These are phyloP conservation scores for Pseudomugil tenellus DNA, from an alignment of 2,797 vertebrate genomes.

Conservation along the genomic window DNA sequence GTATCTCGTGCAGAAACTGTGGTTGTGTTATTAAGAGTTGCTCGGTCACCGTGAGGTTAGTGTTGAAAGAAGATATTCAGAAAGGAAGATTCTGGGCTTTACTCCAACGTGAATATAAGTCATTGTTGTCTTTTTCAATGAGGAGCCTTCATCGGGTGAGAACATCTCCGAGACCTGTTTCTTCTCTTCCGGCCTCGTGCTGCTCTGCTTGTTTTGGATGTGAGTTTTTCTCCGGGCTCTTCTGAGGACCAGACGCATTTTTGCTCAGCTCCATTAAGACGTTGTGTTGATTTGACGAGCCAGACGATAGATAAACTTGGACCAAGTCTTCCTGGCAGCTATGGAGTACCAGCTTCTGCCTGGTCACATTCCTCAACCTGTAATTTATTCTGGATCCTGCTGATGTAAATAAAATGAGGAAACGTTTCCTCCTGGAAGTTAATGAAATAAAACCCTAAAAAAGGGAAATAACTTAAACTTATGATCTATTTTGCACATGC, in stretches of 20 bases:
- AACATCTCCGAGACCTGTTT: conserved; percentile 19
- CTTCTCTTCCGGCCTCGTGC: conserved; percentile 25
- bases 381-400: conserved; percentile 2
- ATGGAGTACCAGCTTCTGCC: conserved; percentile 25
- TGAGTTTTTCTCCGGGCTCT: conserved; percentile 36
- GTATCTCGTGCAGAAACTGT: too few relatives aligned
- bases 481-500: too few relatives aligned
- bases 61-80: conserved; percentile 54
- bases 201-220: conserved; percentile 53
- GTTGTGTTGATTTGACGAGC: conserved; percentile 26
- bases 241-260: conserved; percentile 24
- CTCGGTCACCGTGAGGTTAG: conserved; percentile 33
- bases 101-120: conserved; percentile 52
- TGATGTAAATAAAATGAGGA: not conserved
- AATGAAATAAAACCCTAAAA: not conserved
- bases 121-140: conserved; percentile 54
- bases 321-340: conserved; percentile 8
- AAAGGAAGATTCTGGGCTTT: conserved; percentile 36
- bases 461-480: too few relatives aligned
- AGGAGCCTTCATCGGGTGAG: conserved; percentile 27
- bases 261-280: conserved; percentile 29
- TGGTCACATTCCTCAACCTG: conserved; percentile 11
- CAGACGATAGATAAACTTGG: conserved; percentile 29
- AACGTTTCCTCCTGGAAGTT: too few relatives aligned
- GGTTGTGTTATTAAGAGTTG: conserved; percentile 47